Evolutionary conservation across 2,888 invertebrate genomes (phyloP).

Genomic region (Drosophila mimetica): DNA sequence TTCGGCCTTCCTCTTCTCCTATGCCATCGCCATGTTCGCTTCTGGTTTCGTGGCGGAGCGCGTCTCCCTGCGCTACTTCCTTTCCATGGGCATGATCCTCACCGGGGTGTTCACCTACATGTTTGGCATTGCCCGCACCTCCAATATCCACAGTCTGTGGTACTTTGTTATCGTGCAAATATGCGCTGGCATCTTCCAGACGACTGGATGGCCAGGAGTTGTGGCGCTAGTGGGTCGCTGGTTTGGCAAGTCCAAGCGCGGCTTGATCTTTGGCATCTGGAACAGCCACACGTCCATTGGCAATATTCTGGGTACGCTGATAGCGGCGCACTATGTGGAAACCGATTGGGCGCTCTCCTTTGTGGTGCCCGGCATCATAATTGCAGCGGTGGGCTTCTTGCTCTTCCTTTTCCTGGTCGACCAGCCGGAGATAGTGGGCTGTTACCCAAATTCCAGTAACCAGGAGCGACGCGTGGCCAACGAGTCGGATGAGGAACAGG

Average conservation of each 20-base stretch:
- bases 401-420: slow-evolving; percentile 94
- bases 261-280: slow-evolving; percentile 97
- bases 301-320: slow-evolving; percentile 95
- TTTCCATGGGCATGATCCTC: slow-evolving; percentile 95
- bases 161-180: slow-evolving; percentile 95
- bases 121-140: slow-evolving; percentile 94
- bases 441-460: slow-evolving; percentile 56
- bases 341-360: slow-evolving; percentile 96
- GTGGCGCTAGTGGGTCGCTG: slow-evolving; percentile 97
- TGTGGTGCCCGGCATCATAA: slow-evolving; percentile 94
- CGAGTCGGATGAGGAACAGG: slow-evolving; percentile 84
- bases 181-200: slow-evolving; percentile 93
- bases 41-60: slow-evolving; percentile 96
- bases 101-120: slow-evolving; percentile 94
- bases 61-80: slow-evolving; percentile 94
- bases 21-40: slow-evolving; percentile 96
- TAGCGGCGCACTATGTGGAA: slow-evolving; percentile 94
- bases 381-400: slow-evolving; percentile 89
- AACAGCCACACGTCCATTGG: slow-evolving; percentile 98
- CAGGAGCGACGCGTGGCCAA: slow-evolving; percentile 68
- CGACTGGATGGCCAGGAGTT: slow-evolving; percentile 97
- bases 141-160: slow-evolving; percentile 91
- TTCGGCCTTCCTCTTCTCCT: slow-evolving; percentile 95
- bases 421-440: slow-evolving; percentile 91
- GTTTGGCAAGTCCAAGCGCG: slow-evolving; percentile 96